Evolutionary conservation across 2,113 vertebrate genomes (phyloP), one percentile per base, ranked within the genome.

Genomic region (Galeopterus variegatus): DNA sequence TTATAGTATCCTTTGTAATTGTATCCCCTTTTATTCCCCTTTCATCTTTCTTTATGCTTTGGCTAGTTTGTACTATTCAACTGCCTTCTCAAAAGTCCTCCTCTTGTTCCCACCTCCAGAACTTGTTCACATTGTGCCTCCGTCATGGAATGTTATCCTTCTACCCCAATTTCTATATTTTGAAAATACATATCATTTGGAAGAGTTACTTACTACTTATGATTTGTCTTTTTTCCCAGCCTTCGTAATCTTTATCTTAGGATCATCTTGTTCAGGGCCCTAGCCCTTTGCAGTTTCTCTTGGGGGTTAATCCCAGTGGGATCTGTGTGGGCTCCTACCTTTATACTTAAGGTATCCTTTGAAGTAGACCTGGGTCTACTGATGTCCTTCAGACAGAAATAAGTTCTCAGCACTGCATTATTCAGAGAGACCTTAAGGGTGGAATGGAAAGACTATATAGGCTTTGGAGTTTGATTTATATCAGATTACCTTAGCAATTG

Each of bases 301-400:
- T 75, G 54, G 60, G 14, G 18, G 24, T 95, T 93, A 90, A 88
- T 96, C 21, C 5, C 65, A 31, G 12, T 80, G 41, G 72, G 54
- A 69, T 83, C 41, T 70, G 3, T 81, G 18, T 81, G 85, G 65
- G 65, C 36, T 62, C 65, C 90, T 94, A 67, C 33, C 33, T 45
- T 87, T 96, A 18, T 75, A 62, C n/a, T 89, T 89, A 94, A 95
- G 19, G 69, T 96, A 81, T 56, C 13, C 58, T 97, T 95, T 95
- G 64, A 90, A 92, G 70, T 75, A 85, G 33, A 62, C 6, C 21
- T 92, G 81, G 67, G 23, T 18, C 17, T 88, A 67, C 23, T 19
- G 73, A 21, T 73, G 50, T 77, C 13, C 76, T 93, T 90, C 76
- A 94, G 86, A 75, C 70, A 67, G 23, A 31, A 77, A 7, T 79